Evolutionary conservation across 2,797 vertebrate genomes (phyloP).

Genomic region (Gobio occitaniae): DNA sequence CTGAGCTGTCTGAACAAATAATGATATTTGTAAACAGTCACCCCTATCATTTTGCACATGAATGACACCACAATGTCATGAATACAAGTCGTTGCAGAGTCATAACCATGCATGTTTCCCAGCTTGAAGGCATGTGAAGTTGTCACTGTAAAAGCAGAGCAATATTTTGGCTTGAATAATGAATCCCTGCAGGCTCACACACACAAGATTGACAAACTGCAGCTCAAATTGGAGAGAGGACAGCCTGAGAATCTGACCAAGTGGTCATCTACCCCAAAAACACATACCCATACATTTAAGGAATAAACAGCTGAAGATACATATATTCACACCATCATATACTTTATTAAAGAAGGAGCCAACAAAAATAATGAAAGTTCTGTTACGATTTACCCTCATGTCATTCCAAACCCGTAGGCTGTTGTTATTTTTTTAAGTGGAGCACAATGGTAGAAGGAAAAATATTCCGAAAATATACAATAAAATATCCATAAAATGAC

Average conservation of each 20-base stretch:
- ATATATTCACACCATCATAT: background rate
- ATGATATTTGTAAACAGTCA: background rate
- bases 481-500: background rate
- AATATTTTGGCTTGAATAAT: constrained; percentile 5
- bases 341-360: background rate
- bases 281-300: background rate
- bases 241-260: background rate
- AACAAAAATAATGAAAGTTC: background rate
- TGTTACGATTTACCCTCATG: background rate
- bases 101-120: background rate
- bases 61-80: background rate
- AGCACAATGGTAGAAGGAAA: too few species aligned
- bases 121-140: constrained; percentile 8
- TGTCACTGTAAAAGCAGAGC: constrained; percentile 10
- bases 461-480: background rate
- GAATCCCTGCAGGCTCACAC: constrained; percentile 1
- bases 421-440: background rate
- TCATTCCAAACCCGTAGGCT: background rate
- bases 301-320: background rate
- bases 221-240: background rate
- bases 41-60: background rate
- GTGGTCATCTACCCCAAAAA: constrained; percentile 1
- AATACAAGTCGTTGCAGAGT: background rate
- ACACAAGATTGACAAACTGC: background rate
- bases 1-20: background rate